Evolutionary conservation across 2,113 vertebrate species (phyloP).

Genomic region (Struthio camelus): DNA sequence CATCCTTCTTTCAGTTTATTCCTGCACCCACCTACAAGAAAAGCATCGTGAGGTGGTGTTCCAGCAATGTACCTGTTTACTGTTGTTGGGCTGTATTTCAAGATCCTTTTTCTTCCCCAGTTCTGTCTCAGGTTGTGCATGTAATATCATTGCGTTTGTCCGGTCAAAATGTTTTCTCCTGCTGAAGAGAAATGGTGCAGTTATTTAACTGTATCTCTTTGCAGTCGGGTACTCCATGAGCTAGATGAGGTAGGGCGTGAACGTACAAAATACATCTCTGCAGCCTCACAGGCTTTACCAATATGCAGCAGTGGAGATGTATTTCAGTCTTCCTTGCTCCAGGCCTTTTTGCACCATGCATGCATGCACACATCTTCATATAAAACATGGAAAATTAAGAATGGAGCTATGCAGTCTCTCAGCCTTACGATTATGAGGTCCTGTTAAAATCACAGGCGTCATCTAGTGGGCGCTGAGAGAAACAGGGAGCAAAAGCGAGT

Average conservation of each 20-base stretch:
- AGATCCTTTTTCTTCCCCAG: background rate
- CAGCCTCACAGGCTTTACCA: background rate
- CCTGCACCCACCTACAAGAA: background rate
- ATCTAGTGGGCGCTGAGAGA: slow-evolving; percentile 71
- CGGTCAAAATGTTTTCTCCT: background rate
- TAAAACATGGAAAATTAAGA: background rate
- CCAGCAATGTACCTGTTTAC: background rate
- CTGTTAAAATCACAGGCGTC: slow-evolving; percentile 70
- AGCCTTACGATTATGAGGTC: fast-evolving
- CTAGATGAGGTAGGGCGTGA: background rate
- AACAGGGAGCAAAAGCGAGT: background rate
- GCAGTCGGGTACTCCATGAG: background rate
- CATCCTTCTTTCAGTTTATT: background rate
- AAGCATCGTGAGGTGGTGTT: background rate
- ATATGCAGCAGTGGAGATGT: background rate
- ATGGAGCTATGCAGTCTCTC: background rate
- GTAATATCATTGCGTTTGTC: background rate
- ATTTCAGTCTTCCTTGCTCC: background rate
- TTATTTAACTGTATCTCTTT: background rate
- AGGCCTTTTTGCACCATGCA: background rate
- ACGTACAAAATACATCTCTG: background rate
- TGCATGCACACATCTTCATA: fast-evolving
- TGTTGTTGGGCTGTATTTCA: background rate
- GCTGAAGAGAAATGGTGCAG: background rate
- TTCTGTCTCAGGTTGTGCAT: background rate